Evolutionary conservation across 2,113 vertebrate species (phyloP), one percentile per base, ranked within the genome.

Genomic region (Lontra canadensis): DNA sequence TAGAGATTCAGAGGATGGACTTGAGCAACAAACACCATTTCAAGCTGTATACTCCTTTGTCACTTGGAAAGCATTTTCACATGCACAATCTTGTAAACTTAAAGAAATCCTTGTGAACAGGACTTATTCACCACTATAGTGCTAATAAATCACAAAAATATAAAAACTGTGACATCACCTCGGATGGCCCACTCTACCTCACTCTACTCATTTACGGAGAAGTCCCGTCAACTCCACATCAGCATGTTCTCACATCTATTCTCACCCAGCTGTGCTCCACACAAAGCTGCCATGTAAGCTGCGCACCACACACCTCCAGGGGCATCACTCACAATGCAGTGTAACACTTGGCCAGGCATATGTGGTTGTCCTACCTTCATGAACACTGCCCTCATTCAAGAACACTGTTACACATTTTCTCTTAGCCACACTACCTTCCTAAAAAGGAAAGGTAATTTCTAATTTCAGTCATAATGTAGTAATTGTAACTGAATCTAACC

Each of bases 121-220:
- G 2, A 29, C 12, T 97, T 78, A 80, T 25, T 93, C 78, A 84
- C 61, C 31, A 55, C 26, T 31, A 91, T 1, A 95, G 26, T 80
- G 47, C 83, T 73, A 88, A 57, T 79, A 96, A 90, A 78, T 93
- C 76, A 90, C 11, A 73, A 11, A 11, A 49, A 95, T 76, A 94
- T 85, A 93, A 93, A 94, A 96, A 42, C 21, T 6, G 25, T 91
- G 71, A 91, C 31, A 85, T 92, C 94, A 95, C 52, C 63, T 89
- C 11, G 6, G n/a, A 95, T 88, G 63, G 57, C 1, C 29, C 42
- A 88, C 11, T 85, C n/a, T n/a, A 55, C 63, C n/a, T 95, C 57
- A 88, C 17, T n/a, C 36, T 74, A 83, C 49, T 90, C 59, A 82
- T 44, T 87, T 76, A 93, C 87, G 11, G 49, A 25, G 7, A 90